Conservation (phyloP, 2,888 invertebrate genomes). For the Crocallis elinguaria region DNA sequence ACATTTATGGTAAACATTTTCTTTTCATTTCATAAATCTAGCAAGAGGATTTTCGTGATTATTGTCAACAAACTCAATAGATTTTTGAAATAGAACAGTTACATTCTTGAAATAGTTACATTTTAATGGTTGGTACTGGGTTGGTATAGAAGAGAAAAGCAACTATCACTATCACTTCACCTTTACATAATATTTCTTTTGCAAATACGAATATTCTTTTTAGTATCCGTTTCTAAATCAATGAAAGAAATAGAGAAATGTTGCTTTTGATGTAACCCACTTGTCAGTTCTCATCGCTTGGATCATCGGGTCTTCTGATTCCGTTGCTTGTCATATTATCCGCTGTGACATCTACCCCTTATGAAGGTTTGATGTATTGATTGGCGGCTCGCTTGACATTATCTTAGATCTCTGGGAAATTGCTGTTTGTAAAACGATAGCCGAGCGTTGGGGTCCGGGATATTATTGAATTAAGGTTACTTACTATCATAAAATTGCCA, state of each 20-base stretch:
- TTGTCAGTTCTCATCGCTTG: slow-evolving; percentile 11
- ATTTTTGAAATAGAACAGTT: too few relatives aligned
- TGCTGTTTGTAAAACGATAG: slow-evolving; percentile 18
- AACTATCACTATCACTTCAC: too few relatives aligned
- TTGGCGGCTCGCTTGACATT: slow-evolving; percentile 17
- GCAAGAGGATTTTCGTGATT: too few relatives aligned
- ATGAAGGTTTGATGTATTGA: slow-evolving; percentile 22
- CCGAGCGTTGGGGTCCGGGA: background rate
- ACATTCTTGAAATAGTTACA: too few relatives aligned
- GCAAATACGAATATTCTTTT: background rate
- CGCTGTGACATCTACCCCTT: slow-evolving; percentile 13
- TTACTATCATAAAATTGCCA: too few relatives aligned
- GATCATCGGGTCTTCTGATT: slow-evolving; percentile 15
- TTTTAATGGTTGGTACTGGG: too few relatives aligned
- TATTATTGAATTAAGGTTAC: too few relatives aligned
- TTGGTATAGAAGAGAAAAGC: too few relatives aligned
- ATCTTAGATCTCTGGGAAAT: slow-evolving; percentile 20
- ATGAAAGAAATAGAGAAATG: slow-evolving; percentile 1
- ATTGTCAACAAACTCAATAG: too few relatives aligned
- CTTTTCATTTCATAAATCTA: too few relatives aligned
- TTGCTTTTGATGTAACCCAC: slow-evolving; percentile 13
- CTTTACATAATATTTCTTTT: too few relatives aligned
- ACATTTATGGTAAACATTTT: background rate
- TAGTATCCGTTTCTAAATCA: slow-evolving; percentile 6
- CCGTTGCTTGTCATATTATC: slow-evolving; percentile 19